Base-by-base conservation (phyloP, 2,888 invertebrate genomes). In the Cistogaster globosa region DNA sequence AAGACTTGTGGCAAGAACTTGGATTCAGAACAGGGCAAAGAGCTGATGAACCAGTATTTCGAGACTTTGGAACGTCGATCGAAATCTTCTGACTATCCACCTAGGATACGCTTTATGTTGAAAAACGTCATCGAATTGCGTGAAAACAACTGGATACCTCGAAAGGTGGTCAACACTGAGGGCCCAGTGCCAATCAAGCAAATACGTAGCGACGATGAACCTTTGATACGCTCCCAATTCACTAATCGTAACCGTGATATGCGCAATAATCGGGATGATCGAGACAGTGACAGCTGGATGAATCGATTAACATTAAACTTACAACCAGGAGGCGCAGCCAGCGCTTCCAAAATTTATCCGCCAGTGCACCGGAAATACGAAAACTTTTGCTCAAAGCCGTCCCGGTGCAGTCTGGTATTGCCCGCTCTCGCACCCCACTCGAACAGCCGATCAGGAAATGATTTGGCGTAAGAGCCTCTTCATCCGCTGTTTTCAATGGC, bases 41-140 rank as follows among this genome's bases (percentile, higher is more conserved):
- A 95, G 93, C 96, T 98, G 95, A 98, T 99, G 98, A 97, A 98
- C 93, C 98, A 98, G 95, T 99, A 99, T 94, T 99, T 99, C 94
- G 96, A 96, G 93, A 96, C 97, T 93, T 98, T 99, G 96, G 96
- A 96, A 93, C 94, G 94, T 92, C 95, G 97, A 93, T 96, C 97
- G 90, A 94, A 95, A 91, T 96, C 96, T 93, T 94, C 94, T 92
- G 97, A 98, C 92, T 96, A 98, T 93, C 97, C 97, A 92, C 96
- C 97, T 91, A 95, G 98, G 93, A 97, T 98, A 93, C 96, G 98
- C 91, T 99, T 99, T 94, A 98, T 99, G 98, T 94, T 99, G 93
- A 97, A 98, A 93, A 98, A 99, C 94, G 96, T 97, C 90, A 96
- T 97, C 91, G 99, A 99, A 94, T 94, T 99, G 93, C 95, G 99